These are phyloP conservation scores for Eupeodes corollae DNA, from an alignment of 1,140 invertebrate species.

Conservation along the genomic window DNA sequence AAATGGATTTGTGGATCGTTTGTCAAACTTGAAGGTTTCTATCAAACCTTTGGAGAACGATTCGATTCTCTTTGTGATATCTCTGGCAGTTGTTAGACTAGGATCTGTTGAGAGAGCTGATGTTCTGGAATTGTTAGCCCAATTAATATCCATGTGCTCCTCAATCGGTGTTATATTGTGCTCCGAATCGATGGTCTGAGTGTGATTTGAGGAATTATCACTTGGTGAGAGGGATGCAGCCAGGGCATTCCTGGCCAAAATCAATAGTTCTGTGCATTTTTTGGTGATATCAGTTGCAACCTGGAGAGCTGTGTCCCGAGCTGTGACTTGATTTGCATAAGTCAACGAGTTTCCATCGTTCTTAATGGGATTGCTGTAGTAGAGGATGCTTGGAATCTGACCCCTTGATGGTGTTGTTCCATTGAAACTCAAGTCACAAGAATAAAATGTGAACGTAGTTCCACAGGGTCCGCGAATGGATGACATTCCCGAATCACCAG, in stretches of 20 bases:
- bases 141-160: conserved; percentile 37
- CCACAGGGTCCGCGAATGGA: conserved; percentile 85
- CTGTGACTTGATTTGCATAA: conserved; percentile 21
- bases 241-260: conserved; percentile 52
- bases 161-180: conserved; percentile 37
- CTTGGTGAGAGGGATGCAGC: conserved; percentile 37
- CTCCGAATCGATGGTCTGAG: conserved; percentile 37
- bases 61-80: conserved; percentile 34
- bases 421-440: conserved; percentile 87
- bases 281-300: conserved; percentile 61
- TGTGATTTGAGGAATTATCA: conserved; percentile 53
- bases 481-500: conserved; percentile 81
- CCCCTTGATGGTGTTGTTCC: conserved; percentile 87
- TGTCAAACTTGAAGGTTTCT: conserved; percentile 35
- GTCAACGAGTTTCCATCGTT: conserved; percentile 7
- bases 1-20: conserved; percentile 34
- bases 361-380: conserved; percentile 51
- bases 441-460: conserved; percentile 81
- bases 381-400: conserved; percentile 89
- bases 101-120: conserved; percentile 22
- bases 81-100: conserved; percentile 25
- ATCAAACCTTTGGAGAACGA: conserved; percentile 36
- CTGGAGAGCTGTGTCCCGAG: conserved; percentile 32
- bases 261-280: conserved; percentile 59
- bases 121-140: conserved; percentile 33